Evolutionary conservation across 2,888 invertebrate genomes (phyloP).

Genomic region (Drosophila borealis): DNA sequence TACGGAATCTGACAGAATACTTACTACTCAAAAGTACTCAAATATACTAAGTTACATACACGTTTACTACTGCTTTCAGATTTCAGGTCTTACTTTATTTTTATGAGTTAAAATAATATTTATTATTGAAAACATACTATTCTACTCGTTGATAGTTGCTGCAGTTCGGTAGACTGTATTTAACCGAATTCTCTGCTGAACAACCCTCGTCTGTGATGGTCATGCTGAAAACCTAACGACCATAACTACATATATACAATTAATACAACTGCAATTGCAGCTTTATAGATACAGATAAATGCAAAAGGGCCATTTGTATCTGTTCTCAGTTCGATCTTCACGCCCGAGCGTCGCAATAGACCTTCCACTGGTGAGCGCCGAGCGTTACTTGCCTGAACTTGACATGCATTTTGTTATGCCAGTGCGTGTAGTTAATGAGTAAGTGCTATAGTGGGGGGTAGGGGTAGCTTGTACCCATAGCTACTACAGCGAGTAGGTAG

Average conservation of each 20-base stretch:
- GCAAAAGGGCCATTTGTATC: constrained; percentile 45
- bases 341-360: constrained; percentile 67
- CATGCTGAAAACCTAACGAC: constrained; percentile 20
- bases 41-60: too few relatives aligned
- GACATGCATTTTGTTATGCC: constrained; percentile 66
- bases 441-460: constrained; percentile 24
- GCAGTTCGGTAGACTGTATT: too few relatives aligned
- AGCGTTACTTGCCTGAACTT: constrained; percentile 63
- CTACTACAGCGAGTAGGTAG: constrained; percentile 44
- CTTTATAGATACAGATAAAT: constrained; percentile 22
- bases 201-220: constrained; percentile 34
- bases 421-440: constrained; percentile 59
- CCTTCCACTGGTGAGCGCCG: constrained; percentile 45
- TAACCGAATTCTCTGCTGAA: background rate
- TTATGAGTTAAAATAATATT: too few relatives aligned
- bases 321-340: constrained; percentile 72
- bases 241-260: constrained; percentile 28
- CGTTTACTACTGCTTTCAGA: too few relatives aligned
- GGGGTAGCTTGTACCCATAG: background rate
- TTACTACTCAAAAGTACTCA: too few relatives aligned
- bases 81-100: too few relatives aligned
- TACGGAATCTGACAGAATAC: too few relatives aligned
- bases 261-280: constrained; percentile 29
- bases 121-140: too few relatives aligned
- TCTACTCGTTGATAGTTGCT: too few relatives aligned